Evolutionary conservation across 2,113 vertebrate species (phyloP).

Genomic region (Glaucomys volans): DNA sequence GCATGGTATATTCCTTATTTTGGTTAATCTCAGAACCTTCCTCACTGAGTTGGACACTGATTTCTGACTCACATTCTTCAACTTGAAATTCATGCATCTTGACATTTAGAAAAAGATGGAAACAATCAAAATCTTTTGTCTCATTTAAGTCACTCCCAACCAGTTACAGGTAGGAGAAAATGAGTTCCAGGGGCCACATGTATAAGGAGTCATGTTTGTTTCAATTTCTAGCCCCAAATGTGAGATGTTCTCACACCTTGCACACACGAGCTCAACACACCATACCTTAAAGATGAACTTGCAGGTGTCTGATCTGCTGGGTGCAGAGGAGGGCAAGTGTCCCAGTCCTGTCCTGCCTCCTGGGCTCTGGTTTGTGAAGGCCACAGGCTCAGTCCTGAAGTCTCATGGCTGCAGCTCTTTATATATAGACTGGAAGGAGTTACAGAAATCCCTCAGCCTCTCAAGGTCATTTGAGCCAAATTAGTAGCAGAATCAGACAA

Average conservation of each 20-base stretch:
- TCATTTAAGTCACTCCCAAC: neutral
- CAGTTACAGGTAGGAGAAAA: neutral
- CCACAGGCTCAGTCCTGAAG: constrained; percentile 78
- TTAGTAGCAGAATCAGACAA: constrained; percentile 83
- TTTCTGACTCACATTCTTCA: neutral
- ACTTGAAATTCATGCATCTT: neutral
- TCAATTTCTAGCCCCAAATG: neutral
- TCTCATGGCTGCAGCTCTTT: constrained; percentile 81
- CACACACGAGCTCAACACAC: constrained; percentile 53
- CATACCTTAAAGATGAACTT: constrained; percentile 84
- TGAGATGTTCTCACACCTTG: constrained; percentile 14
- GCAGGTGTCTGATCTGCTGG: constrained; percentile 55
- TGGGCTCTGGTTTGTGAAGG: constrained; percentile 47
- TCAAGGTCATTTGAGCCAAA: constrained; percentile 87
- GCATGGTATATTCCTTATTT: constrained; percentile 7
- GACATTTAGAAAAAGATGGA: neutral
- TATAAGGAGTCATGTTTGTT: neutral
- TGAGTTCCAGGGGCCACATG: neutral
- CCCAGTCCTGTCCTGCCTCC: constrained; percentile 69
- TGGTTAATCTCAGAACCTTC: constrained; percentile 51
- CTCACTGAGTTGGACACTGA: neutral
- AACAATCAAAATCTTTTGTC: neutral
- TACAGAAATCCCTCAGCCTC: constrained; percentile 86
- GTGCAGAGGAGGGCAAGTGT: constrained; percentile 43
- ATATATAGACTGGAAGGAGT: constrained; percentile 84